phyloP scores from a whole-genome alignment of 2,888 invertebrate genomes.

The Cosmia pyralina region DNA sequence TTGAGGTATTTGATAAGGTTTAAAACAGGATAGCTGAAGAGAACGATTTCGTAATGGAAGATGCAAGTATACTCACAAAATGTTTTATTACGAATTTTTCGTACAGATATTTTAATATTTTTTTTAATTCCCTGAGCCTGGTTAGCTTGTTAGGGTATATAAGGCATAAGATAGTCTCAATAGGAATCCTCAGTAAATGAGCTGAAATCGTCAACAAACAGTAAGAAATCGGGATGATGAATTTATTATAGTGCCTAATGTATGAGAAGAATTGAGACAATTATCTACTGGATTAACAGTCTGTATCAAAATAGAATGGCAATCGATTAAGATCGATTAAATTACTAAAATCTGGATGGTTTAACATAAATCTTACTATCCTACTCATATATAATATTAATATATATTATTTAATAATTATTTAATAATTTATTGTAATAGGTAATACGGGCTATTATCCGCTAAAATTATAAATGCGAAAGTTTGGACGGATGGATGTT shows the following conservation, averaged over 20 bases:
- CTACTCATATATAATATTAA: too few species aligned
- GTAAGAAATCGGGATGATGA: not conserved
- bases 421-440: too few species aligned
- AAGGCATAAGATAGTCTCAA: not conserved
- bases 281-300: not conserved
- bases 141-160: not conserved
- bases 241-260: not conserved
- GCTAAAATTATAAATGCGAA: too few species aligned
- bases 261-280: too few species aligned
- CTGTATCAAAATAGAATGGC: not conserved
- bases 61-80: not conserved
- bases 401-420: too few species aligned
- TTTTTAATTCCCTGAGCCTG: too few species aligned
- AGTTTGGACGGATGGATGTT: too few species aligned
- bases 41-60: not conserved
- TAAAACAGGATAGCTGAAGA: not conserved
- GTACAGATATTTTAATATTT: too few species aligned
- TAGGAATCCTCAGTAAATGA: not conserved
- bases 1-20: slow-evolving; percentile 19
- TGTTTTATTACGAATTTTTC: not conserved
- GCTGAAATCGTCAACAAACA: not conserved
- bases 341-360: not conserved
- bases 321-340: not conserved
- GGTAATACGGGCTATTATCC: too few species aligned
- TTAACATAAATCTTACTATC: not conserved